phyloP scores from a whole-genome alignment of 1,140 invertebrate species.

The Babylonia areolata region DNA sequence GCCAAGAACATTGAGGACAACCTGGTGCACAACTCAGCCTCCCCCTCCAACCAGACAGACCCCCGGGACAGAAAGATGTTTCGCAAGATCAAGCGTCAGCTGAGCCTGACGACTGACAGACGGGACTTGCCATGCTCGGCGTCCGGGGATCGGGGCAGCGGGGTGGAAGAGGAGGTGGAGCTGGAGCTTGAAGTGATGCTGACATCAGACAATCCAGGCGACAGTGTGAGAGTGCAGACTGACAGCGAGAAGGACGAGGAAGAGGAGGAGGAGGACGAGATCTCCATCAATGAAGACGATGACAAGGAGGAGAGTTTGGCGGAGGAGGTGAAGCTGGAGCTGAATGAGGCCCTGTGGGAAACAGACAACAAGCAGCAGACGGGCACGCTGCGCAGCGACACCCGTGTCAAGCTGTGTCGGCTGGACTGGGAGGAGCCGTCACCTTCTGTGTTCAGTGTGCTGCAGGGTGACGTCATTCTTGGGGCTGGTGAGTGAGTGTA shows the following conservation, averaged over 20 bases:
- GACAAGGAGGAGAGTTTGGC: background rate
- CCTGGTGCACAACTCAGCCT: conserved; percentile 40
- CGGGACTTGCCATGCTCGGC: background rate
- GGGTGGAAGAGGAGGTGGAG: background rate
- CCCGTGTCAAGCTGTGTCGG: conserved; percentile 52
- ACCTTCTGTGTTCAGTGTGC: conserved; percentile 41
- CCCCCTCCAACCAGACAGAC: conserved; percentile 2
- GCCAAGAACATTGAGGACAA: conserved; percentile 67
- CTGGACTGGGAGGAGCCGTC: conserved; percentile 65
- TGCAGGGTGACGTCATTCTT: conserved; percentile 65
- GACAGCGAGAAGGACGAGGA: background rate
- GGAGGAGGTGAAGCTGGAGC: conserved; percentile 46
- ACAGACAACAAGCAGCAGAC: conserved; percentile 41
- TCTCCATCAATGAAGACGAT: conserved; percentile 16
- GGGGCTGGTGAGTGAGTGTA: conserved; percentile 62
- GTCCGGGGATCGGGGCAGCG: conserved; percentile 27
- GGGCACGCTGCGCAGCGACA: conserved; percentile 45
- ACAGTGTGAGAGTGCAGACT: background rate
- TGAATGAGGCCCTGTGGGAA: conserved; percentile 51
- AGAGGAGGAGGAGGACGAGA: conserved; percentile 25
- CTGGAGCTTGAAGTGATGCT: background rate
- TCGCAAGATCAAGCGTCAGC: conserved; percentile 59
- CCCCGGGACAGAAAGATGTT: conserved; percentile 60
- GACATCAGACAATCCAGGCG: background rate
- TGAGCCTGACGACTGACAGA: conserved; percentile 58